Evolutionary conservation across 2,797 vertebrate genomes (phyloP).

Genomic region (Caiman crocodilus): DNA sequence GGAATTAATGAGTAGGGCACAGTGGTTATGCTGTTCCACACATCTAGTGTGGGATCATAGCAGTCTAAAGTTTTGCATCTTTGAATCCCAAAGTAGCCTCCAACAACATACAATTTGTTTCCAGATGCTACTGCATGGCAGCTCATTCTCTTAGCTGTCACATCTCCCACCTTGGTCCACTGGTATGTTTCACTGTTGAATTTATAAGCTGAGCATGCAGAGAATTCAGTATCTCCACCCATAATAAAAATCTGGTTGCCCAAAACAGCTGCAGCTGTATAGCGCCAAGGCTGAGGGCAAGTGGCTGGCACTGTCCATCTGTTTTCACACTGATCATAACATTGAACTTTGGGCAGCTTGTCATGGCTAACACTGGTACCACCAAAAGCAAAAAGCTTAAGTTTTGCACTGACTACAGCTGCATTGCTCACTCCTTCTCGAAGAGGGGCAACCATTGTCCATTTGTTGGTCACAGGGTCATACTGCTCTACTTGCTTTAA

Average conservation of each 20-base stretch:
- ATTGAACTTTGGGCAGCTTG: slow-evolving; percentile 98
- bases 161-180: slow-evolving; percentile 99
- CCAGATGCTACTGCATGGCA: slow-evolving; percentile 98
- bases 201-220: slow-evolving; percentile 97
- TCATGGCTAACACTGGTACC: slow-evolving; percentile 97
- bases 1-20: slow-evolving; percentile 98
- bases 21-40: slow-evolving; percentile 98
- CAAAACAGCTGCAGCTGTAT: slow-evolving; percentile 96
- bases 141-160: slow-evolving; percentile 98
- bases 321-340: slow-evolving; percentile 97
- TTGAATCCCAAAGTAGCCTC: slow-evolving; percentile 99
- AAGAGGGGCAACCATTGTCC: slow-evolving; percentile 98
- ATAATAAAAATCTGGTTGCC: slow-evolving; percentile 99
- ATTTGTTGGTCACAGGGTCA: slow-evolving; percentile 95
- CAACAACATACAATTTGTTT: slow-evolving; percentile 98
- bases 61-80: slow-evolving; percentile 98
- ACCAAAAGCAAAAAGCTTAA: slow-evolving; percentile 97
- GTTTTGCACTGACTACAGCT: slow-evolving; percentile 96
- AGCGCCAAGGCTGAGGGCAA: slow-evolving; percentile 98
- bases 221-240: slow-evolving; percentile 98
- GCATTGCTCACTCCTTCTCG: slow-evolving; percentile 98
- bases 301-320: slow-evolving; percentile 96
- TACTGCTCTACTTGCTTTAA: slow-evolving; percentile 99
- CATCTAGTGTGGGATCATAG: slow-evolving; percentile 94
- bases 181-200: slow-evolving; percentile 98